Evolutionary conservation across 2,113 vertebrate genomes (phyloP).

Genomic region (Bungarus multicinctus): DNA sequence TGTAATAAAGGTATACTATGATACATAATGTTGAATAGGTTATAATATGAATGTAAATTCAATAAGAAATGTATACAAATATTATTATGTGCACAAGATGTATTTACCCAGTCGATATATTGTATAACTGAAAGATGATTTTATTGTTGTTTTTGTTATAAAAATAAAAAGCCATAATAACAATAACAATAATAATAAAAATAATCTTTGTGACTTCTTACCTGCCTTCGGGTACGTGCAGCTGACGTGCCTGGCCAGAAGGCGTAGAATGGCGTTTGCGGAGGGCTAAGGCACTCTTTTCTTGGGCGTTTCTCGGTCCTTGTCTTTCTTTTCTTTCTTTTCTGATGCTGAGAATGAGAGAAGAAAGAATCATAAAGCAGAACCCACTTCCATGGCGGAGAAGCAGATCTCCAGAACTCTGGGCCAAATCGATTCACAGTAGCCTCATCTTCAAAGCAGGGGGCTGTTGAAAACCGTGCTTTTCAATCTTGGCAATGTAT

Average conservation of each 20-base stretch:
- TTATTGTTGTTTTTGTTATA: too few species aligned
- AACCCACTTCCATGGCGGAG: not conserved
- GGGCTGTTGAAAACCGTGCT: not conserved
- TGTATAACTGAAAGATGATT: too few species aligned
- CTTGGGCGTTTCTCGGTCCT: conserved; percentile 94
- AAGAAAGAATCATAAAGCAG: accelerated
- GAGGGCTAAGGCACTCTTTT: conserved; percentile 85
- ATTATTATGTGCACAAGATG: too few species aligned
- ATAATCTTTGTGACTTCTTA: conserved; percentile 16
- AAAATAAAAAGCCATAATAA: too few species aligned
- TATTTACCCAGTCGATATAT: too few species aligned
- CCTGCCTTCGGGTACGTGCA: conserved; percentile 53
- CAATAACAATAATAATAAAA: too few species aligned
- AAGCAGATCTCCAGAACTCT: not conserved
- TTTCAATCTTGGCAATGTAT: not conserved
- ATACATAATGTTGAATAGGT: too few species aligned
- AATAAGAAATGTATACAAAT: too few species aligned
- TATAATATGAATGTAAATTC: too few species aligned
- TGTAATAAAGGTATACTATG: too few species aligned
- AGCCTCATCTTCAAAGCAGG: not conserved
- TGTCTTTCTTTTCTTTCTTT: conserved; percentile 96
- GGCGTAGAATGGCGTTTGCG: conserved; percentile 90
- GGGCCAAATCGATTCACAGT: not conserved
- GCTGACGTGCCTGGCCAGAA: conserved; percentile 47
- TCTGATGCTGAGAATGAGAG: conserved; percentile 62